phyloP scores from a whole-genome alignment of 2,888 invertebrate genomes.

The Agonum fuliginosum region DNA sequence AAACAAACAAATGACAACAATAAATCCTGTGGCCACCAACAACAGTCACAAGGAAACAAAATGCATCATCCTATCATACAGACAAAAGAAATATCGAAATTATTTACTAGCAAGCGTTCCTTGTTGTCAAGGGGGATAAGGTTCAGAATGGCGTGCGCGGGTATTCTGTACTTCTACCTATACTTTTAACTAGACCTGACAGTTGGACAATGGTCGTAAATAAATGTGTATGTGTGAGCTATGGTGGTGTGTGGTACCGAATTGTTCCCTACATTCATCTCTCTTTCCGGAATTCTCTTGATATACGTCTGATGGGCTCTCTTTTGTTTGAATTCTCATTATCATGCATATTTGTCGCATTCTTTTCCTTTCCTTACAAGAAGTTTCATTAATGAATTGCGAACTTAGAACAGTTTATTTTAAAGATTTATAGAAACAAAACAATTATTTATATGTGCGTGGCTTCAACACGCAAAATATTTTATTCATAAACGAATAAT shows the following conservation, averaged over 20 bases:
- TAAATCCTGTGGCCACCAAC: constrained; percentile 58
- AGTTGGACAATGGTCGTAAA: constrained; percentile 64
- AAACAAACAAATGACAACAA: constrained; percentile 60
- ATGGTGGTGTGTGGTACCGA: constrained; percentile 46
- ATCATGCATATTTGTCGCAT: constrained; percentile 51
- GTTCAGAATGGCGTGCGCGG: constrained; percentile 37
- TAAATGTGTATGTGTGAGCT: constrained; percentile 56
- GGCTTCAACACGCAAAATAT: constrained; percentile 24
- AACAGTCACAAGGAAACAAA: constrained; percentile 47
- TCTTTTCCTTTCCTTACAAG: constrained; percentile 1
- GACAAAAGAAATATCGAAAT: constrained; percentile 56
- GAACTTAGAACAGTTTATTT: not conserved
- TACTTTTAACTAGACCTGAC: constrained; percentile 62
- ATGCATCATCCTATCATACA: constrained; percentile 60
- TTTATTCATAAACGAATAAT: constrained; percentile 36
- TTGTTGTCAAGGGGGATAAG: constrained; percentile 1
- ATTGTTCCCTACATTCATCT: constrained; percentile 55
- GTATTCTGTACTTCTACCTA: constrained; percentile 42
- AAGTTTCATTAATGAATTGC: not conserved
- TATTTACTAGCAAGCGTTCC: constrained; percentile 22
- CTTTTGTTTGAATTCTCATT: constrained; percentile 51
- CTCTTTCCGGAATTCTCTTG: constrained; percentile 53
- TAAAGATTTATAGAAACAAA: constrained; percentile 16
- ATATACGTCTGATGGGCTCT: constrained; percentile 38
- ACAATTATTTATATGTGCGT: constrained; percentile 32